phyloP scores from a whole-genome alignment of 2,113 vertebrate species.

The Alaudala cheleensis region DNA sequence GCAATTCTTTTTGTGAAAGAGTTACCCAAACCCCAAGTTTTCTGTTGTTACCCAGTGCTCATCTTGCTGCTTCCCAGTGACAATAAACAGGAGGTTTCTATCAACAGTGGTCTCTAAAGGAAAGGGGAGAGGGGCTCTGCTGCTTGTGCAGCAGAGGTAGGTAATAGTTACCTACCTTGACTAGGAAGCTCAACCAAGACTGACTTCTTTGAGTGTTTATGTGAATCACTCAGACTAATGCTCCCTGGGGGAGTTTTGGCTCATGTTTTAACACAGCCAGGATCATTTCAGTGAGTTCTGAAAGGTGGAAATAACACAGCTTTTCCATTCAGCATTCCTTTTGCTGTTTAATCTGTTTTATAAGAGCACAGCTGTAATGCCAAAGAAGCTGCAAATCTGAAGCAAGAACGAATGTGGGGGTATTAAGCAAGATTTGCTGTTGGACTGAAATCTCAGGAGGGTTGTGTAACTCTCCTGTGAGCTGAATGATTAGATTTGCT shows the following conservation, averaged over 20 bases:
- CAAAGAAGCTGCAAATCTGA: conserved; percentile 11
- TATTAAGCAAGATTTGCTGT: conserved; percentile 37
- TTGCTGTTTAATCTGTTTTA: conserved; percentile 23
- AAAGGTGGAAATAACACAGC: conserved; percentile 31
- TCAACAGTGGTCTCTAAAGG: background rate
- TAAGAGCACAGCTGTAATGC: background rate
- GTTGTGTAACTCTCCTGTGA: conserved; percentile 29
- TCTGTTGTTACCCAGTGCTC: background rate
- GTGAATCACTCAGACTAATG: background rate
- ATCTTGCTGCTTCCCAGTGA: background rate
- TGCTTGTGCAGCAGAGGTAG: background rate
- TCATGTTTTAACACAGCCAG: background rate
- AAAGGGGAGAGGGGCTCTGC: background rate
- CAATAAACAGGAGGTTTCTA: background rate
- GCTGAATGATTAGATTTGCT: background rate
- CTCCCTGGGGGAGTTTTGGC: conserved; percentile 9
- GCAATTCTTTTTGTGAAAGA: background rate
- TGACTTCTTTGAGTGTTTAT: background rate
- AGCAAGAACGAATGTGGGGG: background rate
- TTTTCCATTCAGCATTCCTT: conserved; percentile 25
- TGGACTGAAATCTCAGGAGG: background rate
- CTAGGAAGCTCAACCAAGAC: background rate
- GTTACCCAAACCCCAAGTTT: background rate
- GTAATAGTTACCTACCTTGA: background rate
- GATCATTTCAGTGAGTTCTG: background rate